phyloP scores from a whole-genome alignment of 2,797 vertebrate species.

The Presbytis comata region DNA sequence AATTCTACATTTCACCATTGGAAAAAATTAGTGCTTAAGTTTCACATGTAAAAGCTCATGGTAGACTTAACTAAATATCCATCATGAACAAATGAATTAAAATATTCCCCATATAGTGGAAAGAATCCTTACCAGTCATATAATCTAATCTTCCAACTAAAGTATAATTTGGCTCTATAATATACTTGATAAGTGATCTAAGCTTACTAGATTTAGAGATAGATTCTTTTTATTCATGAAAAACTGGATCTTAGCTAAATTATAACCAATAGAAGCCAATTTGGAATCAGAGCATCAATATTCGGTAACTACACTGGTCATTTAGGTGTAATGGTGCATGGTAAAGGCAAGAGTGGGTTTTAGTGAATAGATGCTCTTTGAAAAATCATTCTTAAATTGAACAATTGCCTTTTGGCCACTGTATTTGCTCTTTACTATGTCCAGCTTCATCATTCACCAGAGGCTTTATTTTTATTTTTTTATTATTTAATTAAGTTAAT shows the following conservation, averaged over 20 bases:
- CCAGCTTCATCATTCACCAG: neutral
- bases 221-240: constrained; percentile 9
- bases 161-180: neutral
- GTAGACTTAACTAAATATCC: neutral
- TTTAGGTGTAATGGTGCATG: neutral
- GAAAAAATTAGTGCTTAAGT: neutral
- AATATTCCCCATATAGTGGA: neutral
- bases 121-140: neutral
- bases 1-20: neutral
- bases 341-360: neutral
- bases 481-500: too few relatives aligned
- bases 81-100: neutral
- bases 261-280: neutral
- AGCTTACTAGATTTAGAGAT: constrained; percentile 20
- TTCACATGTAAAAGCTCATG: neutral
- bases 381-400: neutral
- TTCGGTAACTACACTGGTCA: neutral
- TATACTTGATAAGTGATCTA: neutral
- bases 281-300: neutral
- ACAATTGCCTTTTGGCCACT: neutral
- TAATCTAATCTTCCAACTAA: neutral
- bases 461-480: neutral
- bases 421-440: neutral
- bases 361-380: neutral
- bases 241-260: constrained; percentile 5